These are phyloP conservation scores for Neoniphon sammara DNA, from an alignment of 2,797 vertebrate species.

Conservation along the genomic window DNA sequence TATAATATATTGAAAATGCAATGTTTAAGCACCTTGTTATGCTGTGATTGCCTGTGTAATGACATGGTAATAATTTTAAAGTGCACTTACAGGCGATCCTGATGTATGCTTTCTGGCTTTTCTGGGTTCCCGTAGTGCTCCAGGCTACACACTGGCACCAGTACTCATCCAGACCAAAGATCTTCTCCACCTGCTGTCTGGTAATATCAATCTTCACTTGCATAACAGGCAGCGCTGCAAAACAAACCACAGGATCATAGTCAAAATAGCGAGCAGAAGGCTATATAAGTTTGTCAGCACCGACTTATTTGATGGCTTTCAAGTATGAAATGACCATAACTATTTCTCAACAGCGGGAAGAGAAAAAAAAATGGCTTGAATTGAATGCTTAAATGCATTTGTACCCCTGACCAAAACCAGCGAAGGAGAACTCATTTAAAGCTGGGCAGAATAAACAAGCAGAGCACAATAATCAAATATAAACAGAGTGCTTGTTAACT, in stretches of 20 bases:
- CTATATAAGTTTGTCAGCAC: conserved; percentile 3
- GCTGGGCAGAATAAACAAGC: conserved; percentile 64
- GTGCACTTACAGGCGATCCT: conserved; percentile 94
- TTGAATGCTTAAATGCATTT: conserved; percentile 58
- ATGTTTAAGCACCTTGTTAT: conserved; percentile 44
- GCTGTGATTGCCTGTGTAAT: conserved; percentile 33
- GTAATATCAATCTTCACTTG: conserved; percentile 97
- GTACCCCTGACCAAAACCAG: conserved; percentile 63
- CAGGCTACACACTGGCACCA: conserved; percentile 99
- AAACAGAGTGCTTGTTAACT: conserved; percentile 78
- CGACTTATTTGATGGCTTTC: conserved; percentile 3
- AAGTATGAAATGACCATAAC: conserved; percentile 42
- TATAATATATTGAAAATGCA: conserved; percentile 36
- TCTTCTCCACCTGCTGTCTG: conserved; percentile 98
- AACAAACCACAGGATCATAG: conserved; percentile 45
- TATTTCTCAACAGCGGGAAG: conserved; percentile 29
- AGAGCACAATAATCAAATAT: conserved; percentile 73
- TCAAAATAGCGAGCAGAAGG: conserved; percentile 17
- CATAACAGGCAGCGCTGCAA: conserved; percentile 92
- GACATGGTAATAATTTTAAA: conserved; percentile 35
- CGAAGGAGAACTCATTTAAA: conserved; percentile 56
- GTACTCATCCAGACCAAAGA: conserved; percentile 97
- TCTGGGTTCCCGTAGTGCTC: conserved; percentile 98
- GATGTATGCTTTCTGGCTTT: conserved; percentile 97
- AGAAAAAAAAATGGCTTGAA: conserved; percentile 45